These are phyloP conservation scores for Epinotia demarniana DNA, from an alignment of 2,888 invertebrate species.

Conservation along the genomic window DNA sequence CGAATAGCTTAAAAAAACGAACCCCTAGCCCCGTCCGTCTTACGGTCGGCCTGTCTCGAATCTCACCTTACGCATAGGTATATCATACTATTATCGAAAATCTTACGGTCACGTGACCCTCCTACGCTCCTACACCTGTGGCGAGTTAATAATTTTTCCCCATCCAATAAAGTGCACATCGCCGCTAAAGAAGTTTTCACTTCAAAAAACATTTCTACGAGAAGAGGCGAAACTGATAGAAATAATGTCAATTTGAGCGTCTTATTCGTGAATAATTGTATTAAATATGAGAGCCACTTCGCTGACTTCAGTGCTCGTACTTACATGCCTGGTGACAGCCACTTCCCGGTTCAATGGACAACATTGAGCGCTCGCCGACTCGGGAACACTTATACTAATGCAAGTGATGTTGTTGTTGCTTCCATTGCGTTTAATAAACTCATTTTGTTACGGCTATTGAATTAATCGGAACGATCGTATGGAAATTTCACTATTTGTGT, in stretches of 20 bases:
- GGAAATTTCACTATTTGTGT: neutral
- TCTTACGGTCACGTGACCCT: too few relatives aligned
- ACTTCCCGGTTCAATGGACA: constrained; percentile 66
- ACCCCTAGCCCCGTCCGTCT: too few relatives aligned
- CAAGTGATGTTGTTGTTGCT: constrained; percentile 46
- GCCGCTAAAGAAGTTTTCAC: too few relatives aligned
- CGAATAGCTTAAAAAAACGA: too few relatives aligned
- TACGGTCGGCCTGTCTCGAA: too few relatives aligned
- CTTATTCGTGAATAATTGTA: constrained; percentile 7
- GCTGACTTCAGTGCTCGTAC: constrained; percentile 52
- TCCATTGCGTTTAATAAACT: constrained; percentile 33
- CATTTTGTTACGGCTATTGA: constrained; percentile 24
- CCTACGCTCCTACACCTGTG: too few relatives aligned
- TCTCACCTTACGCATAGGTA: too few relatives aligned
- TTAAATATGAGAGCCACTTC: neutral
- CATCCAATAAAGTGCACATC: too few relatives aligned
- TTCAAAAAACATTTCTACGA: neutral
- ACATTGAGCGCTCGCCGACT: constrained; percentile 64
- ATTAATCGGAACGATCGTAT: constrained; percentile 24
- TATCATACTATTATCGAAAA: too few relatives aligned
- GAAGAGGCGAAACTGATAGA: neutral
- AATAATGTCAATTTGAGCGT: neutral
- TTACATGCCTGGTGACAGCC: constrained; percentile 50
- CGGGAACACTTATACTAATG: constrained; percentile 59
- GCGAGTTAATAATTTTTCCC: too few relatives aligned